Base-by-base conservation (phyloP, 2,888 invertebrate genomes). In the Drosophila anomalipes region DNA sequence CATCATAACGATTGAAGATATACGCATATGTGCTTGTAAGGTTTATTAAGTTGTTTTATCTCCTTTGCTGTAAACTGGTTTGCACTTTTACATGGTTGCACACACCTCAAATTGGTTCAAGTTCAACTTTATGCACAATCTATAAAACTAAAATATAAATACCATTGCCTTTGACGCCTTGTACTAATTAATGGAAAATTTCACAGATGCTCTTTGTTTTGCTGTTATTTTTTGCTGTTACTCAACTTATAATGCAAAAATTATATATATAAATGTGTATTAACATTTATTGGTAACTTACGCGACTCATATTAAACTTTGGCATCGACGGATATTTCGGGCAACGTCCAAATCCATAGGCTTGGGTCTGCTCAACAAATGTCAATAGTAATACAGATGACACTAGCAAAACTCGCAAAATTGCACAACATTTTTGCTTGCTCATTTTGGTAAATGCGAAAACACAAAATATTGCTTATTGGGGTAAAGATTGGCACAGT, bases 281-380 rank as follows among this genome's bases (percentile, higher is more conserved):
- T 53, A 16, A 47, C 9, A 26, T 26, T 33, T 26, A 51, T 47
- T 41, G 19, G 54, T 39, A 62, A 94, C 95, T 95, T 92, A 96
- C 96, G 94, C 94, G 94, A 74, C 94, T 94, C 78, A 96, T 94
- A 87, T 96, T 95, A 87, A 96, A 96, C 92, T 95, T 94, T 44
- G 95, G 95, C 92, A 96, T 94, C 82, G 95, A 94, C 59, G 95
- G 95, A 91, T 96, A 95, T 79, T 95, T 94, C 7, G 96, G 96
- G 86, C 96, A 96, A 88, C 94, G 95, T 74, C 96, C 96, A 51
- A 96, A 93, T 53, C 96, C 96, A 82, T 92, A 92, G 56, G 91
- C 90, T 41, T 61, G 47, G 12, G 76, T 61, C 63, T 84, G 68
- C 3, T 33, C 69, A 35, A 69, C 71, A n/a, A 78, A 62, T 52